Evolutionary conservation across 2,888 invertebrate genomes (phyloP), one percentile per base, ranked within the genome.

Genomic region (Schizotus pectinicornis): DNA sequence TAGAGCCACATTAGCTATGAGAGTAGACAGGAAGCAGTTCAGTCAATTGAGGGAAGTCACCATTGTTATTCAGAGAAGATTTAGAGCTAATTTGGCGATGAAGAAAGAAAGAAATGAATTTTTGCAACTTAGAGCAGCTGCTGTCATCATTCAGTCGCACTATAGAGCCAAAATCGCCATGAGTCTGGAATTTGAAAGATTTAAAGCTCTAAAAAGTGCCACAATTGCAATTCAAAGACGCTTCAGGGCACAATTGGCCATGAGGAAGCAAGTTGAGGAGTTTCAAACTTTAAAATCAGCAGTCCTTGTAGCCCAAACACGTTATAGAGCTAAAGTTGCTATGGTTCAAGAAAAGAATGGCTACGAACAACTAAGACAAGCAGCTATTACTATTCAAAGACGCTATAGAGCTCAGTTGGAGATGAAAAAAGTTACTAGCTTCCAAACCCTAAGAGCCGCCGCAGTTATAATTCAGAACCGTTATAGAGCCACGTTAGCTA

Each of bases 291-390:
- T 57, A 59, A 81, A 78, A 37, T 68, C 74, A 12, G 73, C 80
- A 3, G 78, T 81, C 12, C 73, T 82, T 11, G 62, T 63, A 2
- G 72, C 87, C 42, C 88, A 88, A 64, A 77, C 72, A 47, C 81
- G 79, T 72, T 80, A 83, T 68, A 81, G 82, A 64, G 82, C 83
- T 0, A 72, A 74, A 3, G 74, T 73, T 12, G 49, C 75, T 12
- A 82, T 82, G 75, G 78, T 74, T 53, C 67, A 66, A 41, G 74
- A 79, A 13, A 80, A 81, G 47, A 50, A 68, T 1, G 45, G 74
- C 1, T 53, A 14, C 7, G 11, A 14, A 37, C n/a, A 37, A 9
- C 46, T 53, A n/a, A 81, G 79, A 53, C 71, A 77, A 6, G 78
- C 83, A 3, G 71, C 76, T 0, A 65, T 81, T 1, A 70, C 73